phyloP scores from a whole-genome alignment of 2,888 invertebrate genomes.

The Embidobia sp. region DNA sequence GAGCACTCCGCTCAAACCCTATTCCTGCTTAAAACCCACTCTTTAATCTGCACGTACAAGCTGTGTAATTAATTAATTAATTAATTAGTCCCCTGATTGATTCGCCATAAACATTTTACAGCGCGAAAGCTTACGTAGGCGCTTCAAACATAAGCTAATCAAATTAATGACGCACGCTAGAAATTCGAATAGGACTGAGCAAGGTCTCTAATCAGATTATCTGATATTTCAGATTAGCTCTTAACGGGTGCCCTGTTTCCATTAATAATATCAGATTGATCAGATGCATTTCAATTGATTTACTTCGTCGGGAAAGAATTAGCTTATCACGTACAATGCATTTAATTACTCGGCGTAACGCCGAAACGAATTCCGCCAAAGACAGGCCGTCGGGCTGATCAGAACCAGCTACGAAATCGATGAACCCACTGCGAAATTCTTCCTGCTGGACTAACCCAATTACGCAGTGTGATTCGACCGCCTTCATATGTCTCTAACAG shows the following conservation, averaged over 20 bases:
- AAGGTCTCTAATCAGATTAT: slow-evolving; percentile 43
- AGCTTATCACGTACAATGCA: slow-evolving; percentile 16
- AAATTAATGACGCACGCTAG: slow-evolving; percentile 40
- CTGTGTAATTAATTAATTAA: too few species aligned
- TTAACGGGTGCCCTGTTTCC: slow-evolving; percentile 36
- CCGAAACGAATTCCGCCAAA: slow-evolving; percentile 8
- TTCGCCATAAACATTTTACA: slow-evolving; percentile 16
- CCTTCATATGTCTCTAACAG: too few species aligned
- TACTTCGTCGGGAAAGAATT: slow-evolving; percentile 20
- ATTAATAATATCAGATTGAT: slow-evolving; percentile 52
- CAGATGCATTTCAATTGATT: slow-evolving; percentile 48
- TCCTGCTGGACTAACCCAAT: not conserved
- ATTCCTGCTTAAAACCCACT: too few species aligned
- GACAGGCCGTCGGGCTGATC: slow-evolving; percentile 4
- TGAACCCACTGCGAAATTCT: not conserved
- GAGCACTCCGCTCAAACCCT: too few species aligned
- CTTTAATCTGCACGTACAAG: too few species aligned
- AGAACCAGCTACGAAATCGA: slow-evolving; percentile 5
- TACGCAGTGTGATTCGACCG: not conserved
- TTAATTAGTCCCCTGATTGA: slow-evolving; percentile 4
- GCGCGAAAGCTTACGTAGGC: not conserved
- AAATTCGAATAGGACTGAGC: slow-evolving; percentile 37
- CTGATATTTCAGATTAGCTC: slow-evolving; percentile 45
- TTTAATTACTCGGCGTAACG: slow-evolving; percentile 23
- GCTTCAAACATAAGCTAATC: slow-evolving; percentile 26